Evolutionary conservation across 2,888 invertebrate species (phyloP).

Genomic region (Allacma fusca): DNA sequence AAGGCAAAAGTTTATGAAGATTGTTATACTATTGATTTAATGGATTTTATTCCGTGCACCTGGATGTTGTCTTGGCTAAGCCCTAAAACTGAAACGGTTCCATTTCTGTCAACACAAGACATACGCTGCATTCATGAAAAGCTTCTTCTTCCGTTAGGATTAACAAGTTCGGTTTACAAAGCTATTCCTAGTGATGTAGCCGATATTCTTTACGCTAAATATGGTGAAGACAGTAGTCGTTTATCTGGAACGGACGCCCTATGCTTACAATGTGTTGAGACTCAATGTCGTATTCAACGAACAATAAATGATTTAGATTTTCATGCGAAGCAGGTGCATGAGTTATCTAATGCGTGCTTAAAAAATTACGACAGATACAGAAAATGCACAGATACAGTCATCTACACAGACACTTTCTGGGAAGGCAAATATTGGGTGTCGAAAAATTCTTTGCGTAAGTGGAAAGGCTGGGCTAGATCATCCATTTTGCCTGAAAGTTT

Average conservation of each 20-base stretch:
- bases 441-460: slow-evolving; percentile 61
- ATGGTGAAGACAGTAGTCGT: slow-evolving; percentile 63
- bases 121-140: slow-evolving; percentile 67
- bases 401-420: slow-evolving; percentile 36
- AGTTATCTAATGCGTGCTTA: slow-evolving; percentile 45
- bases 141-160: slow-evolving; percentile 59
- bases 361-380: slow-evolving; percentile 22
- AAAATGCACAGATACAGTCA: slow-evolving; percentile 20
- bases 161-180: slow-evolving; percentile 7
- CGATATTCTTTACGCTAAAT: slow-evolving; percentile 32
- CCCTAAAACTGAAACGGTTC: slow-evolving; percentile 62
- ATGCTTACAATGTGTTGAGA: slow-evolving; percentile 67
- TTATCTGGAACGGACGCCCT: slow-evolving; percentile 62
- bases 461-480: slow-evolving; percentile 55
- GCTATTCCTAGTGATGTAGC: slow-evolving; percentile 25
- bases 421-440: slow-evolving; percentile 61
- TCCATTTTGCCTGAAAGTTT: not conserved
- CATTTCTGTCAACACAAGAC: slow-evolving; percentile 66
- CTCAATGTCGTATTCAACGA: slow-evolving; percentile 66
- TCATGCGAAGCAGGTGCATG: slow-evolving; percentile 65
- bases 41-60: slow-evolving; percentile 67
- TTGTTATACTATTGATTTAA: not conserved
- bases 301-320: slow-evolving; percentile 67
- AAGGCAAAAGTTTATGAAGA: slow-evolving; percentile 21
- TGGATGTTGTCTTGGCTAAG: slow-evolving; percentile 69